Conservation (phyloP, 2,888 invertebrate genomes). For the Digitonthophagus gazella region DNA sequence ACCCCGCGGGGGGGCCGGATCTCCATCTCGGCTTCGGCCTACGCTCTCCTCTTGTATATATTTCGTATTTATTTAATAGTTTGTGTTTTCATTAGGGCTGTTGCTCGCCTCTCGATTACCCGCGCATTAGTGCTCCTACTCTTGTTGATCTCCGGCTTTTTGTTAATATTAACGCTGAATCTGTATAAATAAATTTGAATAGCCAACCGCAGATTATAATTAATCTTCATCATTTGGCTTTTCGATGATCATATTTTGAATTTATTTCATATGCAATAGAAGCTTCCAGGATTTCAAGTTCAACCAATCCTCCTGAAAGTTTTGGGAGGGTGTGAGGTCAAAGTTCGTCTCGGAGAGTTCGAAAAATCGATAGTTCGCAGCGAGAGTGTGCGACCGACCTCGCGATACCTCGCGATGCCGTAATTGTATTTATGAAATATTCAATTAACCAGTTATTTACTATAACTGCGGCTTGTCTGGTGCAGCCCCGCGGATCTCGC, state of each 20-base stretch:
- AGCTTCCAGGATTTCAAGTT: not conserved
- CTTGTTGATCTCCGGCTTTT: not conserved
- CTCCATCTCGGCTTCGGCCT: not conserved
- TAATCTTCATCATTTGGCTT: no score
- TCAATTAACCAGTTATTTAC: constrained; percentile 46
- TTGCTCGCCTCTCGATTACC: constrained; percentile 7
- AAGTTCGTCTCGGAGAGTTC: not conserved
- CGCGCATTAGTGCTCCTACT: not conserved
- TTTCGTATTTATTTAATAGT: constrained; percentile 29
- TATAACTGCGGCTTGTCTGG: constrained; percentile 40
- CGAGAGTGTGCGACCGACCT: not conserved
- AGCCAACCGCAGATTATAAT: not conserved
- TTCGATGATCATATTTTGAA: no score
- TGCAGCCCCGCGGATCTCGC: constrained; percentile 42
- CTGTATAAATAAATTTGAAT: not conserved
- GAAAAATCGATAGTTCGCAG: not conserved
- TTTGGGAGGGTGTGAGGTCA: not conserved
- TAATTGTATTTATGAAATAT: constrained; percentile 36
- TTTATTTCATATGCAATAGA: no score
- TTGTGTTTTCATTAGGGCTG: constrained; percentile 24
- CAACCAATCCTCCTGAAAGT: not conserved
- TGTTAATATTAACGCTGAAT: not conserved
- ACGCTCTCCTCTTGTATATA: constrained; percentile 20
- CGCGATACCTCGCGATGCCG: not conserved
- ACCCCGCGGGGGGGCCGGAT: not conserved